Evolutionary conservation across 2,797 vertebrate genomes (phyloP), one percentile per base, ranked within the genome.

Genomic region (Protonibea diacanthus): DNA sequence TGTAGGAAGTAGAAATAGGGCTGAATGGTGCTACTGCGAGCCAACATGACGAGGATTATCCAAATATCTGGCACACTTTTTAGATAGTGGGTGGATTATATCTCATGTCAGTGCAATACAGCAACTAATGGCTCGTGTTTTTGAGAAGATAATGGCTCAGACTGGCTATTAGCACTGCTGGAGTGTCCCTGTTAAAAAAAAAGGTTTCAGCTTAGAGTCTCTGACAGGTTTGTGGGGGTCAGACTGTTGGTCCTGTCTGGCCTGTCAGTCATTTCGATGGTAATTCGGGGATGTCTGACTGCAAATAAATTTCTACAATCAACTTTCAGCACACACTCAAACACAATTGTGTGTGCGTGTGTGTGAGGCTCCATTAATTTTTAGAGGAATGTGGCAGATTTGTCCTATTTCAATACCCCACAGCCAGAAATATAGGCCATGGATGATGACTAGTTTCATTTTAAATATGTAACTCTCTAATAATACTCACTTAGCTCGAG

Each of bases 181-280:
- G 61, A 63, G 20, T 44, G 44, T 56, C 18, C 42, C 53, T 40
- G 59, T 38, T 38, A 70, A 61, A 9, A 59, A 9, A 59, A 68
- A 29, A 72, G 10, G 72, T 53, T 51, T 62, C 33, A 38, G 45
- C 33, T 52, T 2, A 56, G 58, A 38, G 27, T 29, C 49, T 63
- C 48, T 59, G 71, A 45, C 10, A 4, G 49, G 59, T 17, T 9
- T 59, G 74, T 29, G 18, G 14, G 20, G 61, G 64, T 49, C 58
- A 42, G 82, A 66, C 70, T 18, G 67, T 53, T 62, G 58, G 49
- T 78, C 8, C 2, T 55, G 81, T 83, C 72, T 73, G 74, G 40
- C 14, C 81, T 65, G 81, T 74, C 83, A 78, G 27, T 88, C 78
- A 84, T 71, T 55, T 58, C 2, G 47, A 79, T 42, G 55, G 74